These are phyloP conservation scores for Circaetus gallicus DNA, from an alignment of 2,113 vertebrate species.

Conservation along the genomic window DNA sequence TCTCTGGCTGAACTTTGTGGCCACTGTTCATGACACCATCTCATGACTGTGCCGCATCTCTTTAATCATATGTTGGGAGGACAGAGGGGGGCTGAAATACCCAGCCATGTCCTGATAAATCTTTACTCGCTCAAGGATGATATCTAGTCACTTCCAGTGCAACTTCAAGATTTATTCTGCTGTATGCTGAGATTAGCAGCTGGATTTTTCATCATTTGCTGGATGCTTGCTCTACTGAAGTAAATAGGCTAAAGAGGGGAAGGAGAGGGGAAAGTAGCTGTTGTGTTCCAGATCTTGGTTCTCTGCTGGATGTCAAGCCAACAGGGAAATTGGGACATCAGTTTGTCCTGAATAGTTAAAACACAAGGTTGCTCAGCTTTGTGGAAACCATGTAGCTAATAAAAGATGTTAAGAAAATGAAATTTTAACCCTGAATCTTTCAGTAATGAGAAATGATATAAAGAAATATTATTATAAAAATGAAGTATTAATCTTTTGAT, in stretches of 20 bases:
- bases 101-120: background rate
- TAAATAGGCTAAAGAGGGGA: background rate
- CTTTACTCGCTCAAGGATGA: background rate
- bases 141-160: background rate
- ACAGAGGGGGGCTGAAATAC: background rate
- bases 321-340: background rate
- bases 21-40: background rate
- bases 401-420: background rate
- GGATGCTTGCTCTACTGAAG: background rate
- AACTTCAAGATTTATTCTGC: background rate
- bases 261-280: background rate
- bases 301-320: background rate
- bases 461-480: background rate
- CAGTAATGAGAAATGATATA: background rate
- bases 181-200: background rate
- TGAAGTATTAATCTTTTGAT: background rate
- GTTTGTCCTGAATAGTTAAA: background rate
- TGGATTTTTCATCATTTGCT: background rate
- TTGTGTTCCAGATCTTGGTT: background rate
- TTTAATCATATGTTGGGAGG: background rate
- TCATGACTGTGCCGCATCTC: too few relatives aligned
- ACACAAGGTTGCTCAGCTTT: background rate
- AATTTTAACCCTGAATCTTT: background rate
- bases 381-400: background rate
- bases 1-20: background rate